Conservation (phyloP, 2,797 vertebrate species). For the Acrossocheilus wenchowensis region DNA sequence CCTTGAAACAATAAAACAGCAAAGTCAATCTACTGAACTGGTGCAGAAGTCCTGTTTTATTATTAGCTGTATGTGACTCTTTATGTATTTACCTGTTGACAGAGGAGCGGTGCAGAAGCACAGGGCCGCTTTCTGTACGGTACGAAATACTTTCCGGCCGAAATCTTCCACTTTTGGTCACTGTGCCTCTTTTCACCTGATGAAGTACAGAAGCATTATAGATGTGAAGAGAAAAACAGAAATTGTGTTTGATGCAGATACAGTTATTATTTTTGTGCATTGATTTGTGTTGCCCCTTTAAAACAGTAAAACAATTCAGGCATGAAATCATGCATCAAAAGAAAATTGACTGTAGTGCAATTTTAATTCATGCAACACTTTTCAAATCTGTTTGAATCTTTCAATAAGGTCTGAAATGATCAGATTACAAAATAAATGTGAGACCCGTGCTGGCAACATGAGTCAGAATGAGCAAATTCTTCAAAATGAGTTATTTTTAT, state of each 20-base stretch:
- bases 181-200: constrained; percentile 89
- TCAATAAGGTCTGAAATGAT: not conserved
- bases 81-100: constrained; percentile 86
- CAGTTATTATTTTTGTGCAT: not conserved
- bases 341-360: not conserved
- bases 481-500: no score
- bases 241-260: not conserved
- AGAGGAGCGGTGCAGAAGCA: constrained; percentile 91
- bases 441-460: not conserved
- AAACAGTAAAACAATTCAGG: not conserved
- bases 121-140: constrained; percentile 84
- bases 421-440: not conserved
- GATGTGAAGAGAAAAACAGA: not conserved
- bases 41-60: not conserved
- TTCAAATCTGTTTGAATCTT: not conserved
- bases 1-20: no score
- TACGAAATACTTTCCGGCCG: constrained; percentile 83
- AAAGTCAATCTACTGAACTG: no score
- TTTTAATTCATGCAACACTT: not conserved
- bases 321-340: not conserved
- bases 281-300: not conserved
- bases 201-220: not conserved
- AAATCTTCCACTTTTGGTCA: constrained; percentile 90
- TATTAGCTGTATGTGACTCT: not conserved
- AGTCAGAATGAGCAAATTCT: no score